A percentile compares a stretch with the other conserved stretches of the same genome.
These are phyloP conservation scores for Drosophila ironensis DNA, from an alignment of 1,140 invertebrate species.

Conservation along the genomic window DNA sequence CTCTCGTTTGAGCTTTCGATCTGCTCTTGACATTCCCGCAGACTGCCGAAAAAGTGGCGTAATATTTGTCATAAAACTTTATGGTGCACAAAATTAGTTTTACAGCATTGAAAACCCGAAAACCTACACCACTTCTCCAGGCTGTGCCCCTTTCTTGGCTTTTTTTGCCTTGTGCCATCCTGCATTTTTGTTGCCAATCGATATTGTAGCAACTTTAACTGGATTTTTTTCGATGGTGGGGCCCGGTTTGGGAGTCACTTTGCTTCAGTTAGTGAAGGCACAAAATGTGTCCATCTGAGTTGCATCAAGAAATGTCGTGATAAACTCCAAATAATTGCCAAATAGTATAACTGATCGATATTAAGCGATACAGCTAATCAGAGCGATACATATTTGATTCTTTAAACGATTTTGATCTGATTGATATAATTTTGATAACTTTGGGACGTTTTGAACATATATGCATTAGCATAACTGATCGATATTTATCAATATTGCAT, in stretches of 20 bases:
- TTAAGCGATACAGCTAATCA: too few species aligned
- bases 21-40: constrained; percentile 64
- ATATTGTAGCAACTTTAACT: constrained; percentile 40
- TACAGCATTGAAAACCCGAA: constrained; percentile 58
- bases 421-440: too few species aligned
- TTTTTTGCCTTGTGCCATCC: neutral
- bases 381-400: too few species aligned
- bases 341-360: too few species aligned
- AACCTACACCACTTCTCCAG: neutral
- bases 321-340: too few species aligned
- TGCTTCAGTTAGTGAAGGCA: neutral
- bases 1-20: constrained; percentile 15
- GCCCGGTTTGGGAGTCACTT: neutral
- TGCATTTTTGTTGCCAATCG: constrained; percentile 35
- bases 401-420: too few species aligned
- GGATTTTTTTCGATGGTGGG: constrained; percentile 15
- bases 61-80: constrained; percentile 78
- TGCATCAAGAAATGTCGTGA: too few species aligned
- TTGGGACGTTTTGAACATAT: neutral
- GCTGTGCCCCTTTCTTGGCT: neutral
- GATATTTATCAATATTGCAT: neutral
- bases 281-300: too few species aligned
- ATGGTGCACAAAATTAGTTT: constrained; percentile 78
- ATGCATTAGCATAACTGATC: neutral
- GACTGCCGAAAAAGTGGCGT: constrained; percentile 68